Conservation (phyloP, 2,888 invertebrate genomes). For the Cryptophagus acutangulus region DNA sequence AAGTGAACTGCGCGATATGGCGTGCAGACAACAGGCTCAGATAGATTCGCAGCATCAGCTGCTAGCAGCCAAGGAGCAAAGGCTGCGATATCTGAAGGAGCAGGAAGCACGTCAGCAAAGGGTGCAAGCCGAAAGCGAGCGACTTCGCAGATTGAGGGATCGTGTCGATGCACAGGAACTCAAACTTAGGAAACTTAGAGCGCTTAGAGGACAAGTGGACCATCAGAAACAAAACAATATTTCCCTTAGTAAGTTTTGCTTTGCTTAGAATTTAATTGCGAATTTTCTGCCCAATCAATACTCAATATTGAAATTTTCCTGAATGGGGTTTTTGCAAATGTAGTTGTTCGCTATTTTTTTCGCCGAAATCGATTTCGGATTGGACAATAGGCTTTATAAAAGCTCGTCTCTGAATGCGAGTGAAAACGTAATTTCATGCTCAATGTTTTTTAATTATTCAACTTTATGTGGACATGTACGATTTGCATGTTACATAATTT, state of each 20-base stretch:
- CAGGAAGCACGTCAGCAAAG: slow-evolving; percentile 77
- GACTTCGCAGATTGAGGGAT: slow-evolving; percentile 79
- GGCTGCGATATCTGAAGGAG: slow-evolving; percentile 89
- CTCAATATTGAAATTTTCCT: no score
- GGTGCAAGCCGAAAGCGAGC: slow-evolving; percentile 82
- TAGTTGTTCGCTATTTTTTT: no score
- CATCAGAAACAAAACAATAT: slow-evolving; percentile 88
- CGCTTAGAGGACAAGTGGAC: slow-evolving; percentile 90
- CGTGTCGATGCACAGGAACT: slow-evolving; percentile 93
- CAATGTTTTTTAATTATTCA: no score
- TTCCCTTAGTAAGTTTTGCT: slow-evolving; percentile 73
- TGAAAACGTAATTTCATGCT: no score
- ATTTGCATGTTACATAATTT: no score
- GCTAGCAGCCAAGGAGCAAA: slow-evolving; percentile 88
- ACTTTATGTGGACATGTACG: no score
- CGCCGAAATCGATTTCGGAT: no score
- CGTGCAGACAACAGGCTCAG: slow-evolving; percentile 94
- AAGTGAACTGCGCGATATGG: slow-evolving; percentile 97
- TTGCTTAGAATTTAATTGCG: slow-evolving; percentile 5
- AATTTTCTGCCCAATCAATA: no score
- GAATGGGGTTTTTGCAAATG: no score
- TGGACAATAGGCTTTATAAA: no score
- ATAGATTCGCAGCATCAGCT: slow-evolving; percentile 92
- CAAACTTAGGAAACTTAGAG: slow-evolving; percentile 85
- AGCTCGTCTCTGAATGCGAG: no score